These are phyloP conservation scores for Zele albiditarsus DNA, from an alignment of 2,888 invertebrate species.

Conservation along the genomic window DNA sequence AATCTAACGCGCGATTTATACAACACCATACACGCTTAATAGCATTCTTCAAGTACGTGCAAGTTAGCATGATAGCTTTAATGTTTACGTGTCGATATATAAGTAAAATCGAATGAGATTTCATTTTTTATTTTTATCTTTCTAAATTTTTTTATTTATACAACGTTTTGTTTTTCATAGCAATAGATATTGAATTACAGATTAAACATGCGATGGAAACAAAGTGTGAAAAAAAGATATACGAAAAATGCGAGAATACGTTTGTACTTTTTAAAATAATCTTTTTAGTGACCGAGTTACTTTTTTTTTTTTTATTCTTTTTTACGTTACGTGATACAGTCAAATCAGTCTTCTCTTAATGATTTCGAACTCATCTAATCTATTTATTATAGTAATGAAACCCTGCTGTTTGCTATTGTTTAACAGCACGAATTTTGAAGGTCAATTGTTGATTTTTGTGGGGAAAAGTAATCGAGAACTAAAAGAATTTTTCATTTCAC, in stretches of 20 bases:
- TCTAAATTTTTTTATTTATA: background rate
- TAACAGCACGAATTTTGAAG: background rate
- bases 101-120: background rate
- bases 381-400: background rate
- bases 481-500: too few relatives aligned
- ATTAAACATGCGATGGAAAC: background rate
- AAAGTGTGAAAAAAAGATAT: background rate
- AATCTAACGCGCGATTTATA: background rate
- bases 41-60: conserved; percentile 1
- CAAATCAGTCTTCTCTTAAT: too few relatives aligned
- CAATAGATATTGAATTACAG: too few relatives aligned
- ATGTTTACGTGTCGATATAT: background rate
- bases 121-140: background rate
- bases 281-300: background rate
- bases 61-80: background rate
- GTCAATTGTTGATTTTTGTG: too few relatives aligned
- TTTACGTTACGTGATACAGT: too few relatives aligned
- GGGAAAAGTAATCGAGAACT: too few relatives aligned
- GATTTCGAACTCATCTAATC: too few relatives aligned
- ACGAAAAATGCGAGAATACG: background rate
- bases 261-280: background rate
- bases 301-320: background rate
- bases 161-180: background rate
- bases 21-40: background rate
- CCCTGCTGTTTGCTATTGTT: background rate